Percentiles rank a stretch among this genome's conserved stretches.
Conservation (phyloP, 2,113 vertebrate species). For the Aptenodytes patagonicus region DNA sequence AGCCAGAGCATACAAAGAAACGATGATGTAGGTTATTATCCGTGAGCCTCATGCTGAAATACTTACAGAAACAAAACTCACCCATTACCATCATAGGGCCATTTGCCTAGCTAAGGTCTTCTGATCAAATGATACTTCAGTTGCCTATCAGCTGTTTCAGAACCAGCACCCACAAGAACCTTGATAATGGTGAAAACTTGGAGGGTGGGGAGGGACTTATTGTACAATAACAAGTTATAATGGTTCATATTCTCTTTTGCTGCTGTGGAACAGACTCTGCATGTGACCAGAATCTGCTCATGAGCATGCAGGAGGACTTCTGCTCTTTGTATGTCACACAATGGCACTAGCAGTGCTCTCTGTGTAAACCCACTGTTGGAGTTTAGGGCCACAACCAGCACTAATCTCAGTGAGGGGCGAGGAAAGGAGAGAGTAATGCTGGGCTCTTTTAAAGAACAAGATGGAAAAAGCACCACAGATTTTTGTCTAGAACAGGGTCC, state of each 20-base stretch:
- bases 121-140: neutral
- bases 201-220: neutral
- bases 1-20: neutral
- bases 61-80: neutral
- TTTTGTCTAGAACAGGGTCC: neutral
- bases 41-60: neutral
- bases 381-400: neutral
- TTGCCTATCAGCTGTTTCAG: neutral
- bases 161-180: neutral
- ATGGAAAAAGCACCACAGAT: neutral
- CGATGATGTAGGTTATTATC: neutral
- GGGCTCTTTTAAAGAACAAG: neutral
- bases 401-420: neutral
- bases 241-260: neutral
- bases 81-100: neutral
- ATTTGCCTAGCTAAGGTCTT: neutral
- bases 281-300: neutral
- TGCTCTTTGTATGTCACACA: accelerated
- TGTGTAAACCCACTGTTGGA: neutral
- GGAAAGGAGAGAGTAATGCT: neutral
- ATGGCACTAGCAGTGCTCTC: neutral
- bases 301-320: neutral
- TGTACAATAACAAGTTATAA: neutral
- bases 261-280: neutral
- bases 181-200: neutral